Evolutionary conservation across 1,140 invertebrate genomes (phyloP).

Genomic region (Galleria mellonella): DNA sequence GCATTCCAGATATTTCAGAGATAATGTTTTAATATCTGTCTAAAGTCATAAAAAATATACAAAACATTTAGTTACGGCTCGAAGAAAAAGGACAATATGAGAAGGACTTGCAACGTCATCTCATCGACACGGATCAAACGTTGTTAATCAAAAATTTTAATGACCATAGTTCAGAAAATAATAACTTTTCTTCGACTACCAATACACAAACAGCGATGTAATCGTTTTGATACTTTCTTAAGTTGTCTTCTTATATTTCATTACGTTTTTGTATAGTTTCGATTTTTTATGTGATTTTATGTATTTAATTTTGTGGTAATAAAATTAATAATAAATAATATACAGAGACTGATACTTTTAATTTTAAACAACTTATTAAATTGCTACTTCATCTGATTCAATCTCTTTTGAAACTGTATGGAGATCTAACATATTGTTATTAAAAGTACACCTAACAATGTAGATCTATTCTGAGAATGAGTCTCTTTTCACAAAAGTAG

Average conservation of each 20-base stretch:
- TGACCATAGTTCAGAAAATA: conserved; percentile 73
- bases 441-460: no score
- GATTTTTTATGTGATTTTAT: neutral
- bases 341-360: no score
- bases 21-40: conserved; percentile 61
- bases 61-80: conserved; percentile 62
- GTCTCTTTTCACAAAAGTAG: no score
- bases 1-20: conserved; percentile 37
- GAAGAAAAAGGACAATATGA: conserved; percentile 50
- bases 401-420: no score
- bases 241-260: neutral
- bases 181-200: conserved; percentile 64
- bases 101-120: conserved; percentile 57
- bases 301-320: no score
- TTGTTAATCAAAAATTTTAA: conserved; percentile 74
- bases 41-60: conserved; percentile 52
- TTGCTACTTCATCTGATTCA: no score
- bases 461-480: no score
- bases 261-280: neutral
- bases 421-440: no score
- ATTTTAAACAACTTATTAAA: no score
- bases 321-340: no score
- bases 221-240: conserved; percentile 37
- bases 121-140: conserved; percentile 68
- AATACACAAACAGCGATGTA: conserved; percentile 26